A percentile compares a stretch with the other conserved stretches of the same genome.
These are phyloP conservation scores for Drosophila ohnishii DNA, from an alignment of 1,140 invertebrate species.

Conservation along the genomic window DNA sequence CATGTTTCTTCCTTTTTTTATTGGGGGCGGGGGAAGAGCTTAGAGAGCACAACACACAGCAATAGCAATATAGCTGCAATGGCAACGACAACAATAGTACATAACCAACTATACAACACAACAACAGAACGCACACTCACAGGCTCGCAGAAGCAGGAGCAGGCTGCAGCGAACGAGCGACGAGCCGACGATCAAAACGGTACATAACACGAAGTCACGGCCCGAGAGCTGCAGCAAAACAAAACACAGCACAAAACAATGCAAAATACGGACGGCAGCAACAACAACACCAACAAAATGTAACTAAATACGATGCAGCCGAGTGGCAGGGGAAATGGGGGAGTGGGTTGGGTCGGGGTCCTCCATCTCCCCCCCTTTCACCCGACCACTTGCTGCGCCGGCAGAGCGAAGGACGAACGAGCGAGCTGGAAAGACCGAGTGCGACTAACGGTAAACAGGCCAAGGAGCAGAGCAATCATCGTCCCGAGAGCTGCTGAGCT, in stretches of 20 bases:
- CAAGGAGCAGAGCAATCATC: conserved; percentile 62
- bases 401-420: conserved; percentile 77
- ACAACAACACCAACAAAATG: conserved; percentile 61
- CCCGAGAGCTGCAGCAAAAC: conserved; percentile 79
- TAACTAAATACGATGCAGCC: conserved; percentile 79
- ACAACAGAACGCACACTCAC: conserved; percentile 50
- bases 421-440: conserved; percentile 78
- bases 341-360: background rate
- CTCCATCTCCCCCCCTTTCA: conserved; percentile 32
- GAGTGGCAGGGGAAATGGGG: conserved; percentile 12
- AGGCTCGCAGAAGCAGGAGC: conserved; percentile 4
- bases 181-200: conserved; percentile 76
- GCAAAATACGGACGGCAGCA: conserved; percentile 72
- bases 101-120: conserved; percentile 62
- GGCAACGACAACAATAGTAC: conserved; percentile 56
- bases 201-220: conserved; percentile 78
- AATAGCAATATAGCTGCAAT: conserved; percentile 53
- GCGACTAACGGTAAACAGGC: conserved; percentile 71
- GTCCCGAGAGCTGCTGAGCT: conserved; percentile 32
- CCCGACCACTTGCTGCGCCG: conserved; percentile 36
- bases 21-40: conserved; percentile 44
- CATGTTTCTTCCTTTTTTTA: conserved; percentile 19
- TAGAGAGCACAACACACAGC: conserved; percentile 66
- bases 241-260: conserved; percentile 82
- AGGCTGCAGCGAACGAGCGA: conserved; percentile 57